A percentile compares a stretch with the other conserved stretches of the same genome.
phyloP scores from a whole-genome alignment of 2,113 vertebrate genomes.

The Typhlomys cinereus region DNA sequence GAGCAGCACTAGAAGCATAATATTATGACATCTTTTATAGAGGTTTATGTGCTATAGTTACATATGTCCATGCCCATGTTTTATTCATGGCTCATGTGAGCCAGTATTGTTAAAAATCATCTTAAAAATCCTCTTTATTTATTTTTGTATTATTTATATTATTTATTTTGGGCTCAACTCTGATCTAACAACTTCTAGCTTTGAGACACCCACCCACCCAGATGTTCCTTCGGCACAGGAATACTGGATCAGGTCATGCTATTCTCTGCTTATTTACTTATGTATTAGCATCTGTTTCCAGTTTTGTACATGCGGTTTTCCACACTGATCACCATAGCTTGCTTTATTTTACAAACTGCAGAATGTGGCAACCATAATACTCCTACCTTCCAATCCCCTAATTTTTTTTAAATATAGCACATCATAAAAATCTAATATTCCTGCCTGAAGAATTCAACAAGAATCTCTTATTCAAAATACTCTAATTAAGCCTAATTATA shows the following conservation, averaged over 20 bases:
- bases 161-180: too few relatives aligned
- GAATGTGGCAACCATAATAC: conserved; percentile 33
- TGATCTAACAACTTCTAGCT: neutral
- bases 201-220: conserved; percentile 23
- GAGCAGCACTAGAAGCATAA: neutral
- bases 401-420: conserved; percentile 44
- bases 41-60: neutral
- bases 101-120: neutral
- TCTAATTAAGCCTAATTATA: neutral
- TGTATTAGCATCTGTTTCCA: conserved; percentile 68
- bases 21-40: neutral
- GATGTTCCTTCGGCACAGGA: conserved; percentile 20
- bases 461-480: conserved; percentile 36
- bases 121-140: neutral
- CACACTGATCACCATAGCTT: conserved; percentile 48
- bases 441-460: neutral
- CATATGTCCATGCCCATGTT: neutral
- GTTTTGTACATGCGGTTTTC: conserved; percentile 52
- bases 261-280: conserved; percentile 22
- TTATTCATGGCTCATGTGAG: neutral
- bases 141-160: too few relatives aligned
- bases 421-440: neutral
- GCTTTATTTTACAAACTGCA: conserved; percentile 55
- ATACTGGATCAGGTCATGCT: conserved; percentile 48
- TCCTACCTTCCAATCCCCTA: conserved; percentile 35